Conservation (phyloP, 2,797 vertebrate genomes). For the Sitta carolinensis region DNA sequence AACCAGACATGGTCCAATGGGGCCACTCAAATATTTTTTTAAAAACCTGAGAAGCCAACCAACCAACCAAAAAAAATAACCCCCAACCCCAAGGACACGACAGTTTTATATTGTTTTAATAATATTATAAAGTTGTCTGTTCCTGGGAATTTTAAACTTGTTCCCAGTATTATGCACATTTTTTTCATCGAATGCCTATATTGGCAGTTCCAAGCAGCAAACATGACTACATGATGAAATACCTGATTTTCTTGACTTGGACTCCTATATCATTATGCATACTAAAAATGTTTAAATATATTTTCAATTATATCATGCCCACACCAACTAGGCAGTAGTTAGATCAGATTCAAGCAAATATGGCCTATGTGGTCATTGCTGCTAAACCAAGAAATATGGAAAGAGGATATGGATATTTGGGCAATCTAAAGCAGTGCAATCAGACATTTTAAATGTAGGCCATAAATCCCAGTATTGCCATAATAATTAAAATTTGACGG, state of each 20-base stretch:
- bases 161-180: neutral
- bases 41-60: rapidly evolving
- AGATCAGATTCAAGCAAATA: neutral
- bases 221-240: neutral
- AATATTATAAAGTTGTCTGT: neutral
- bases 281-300: neutral
- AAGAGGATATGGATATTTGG: neutral
- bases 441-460: neutral
- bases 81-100: rapidly evolving
- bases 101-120: neutral
- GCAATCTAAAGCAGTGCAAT: neutral
- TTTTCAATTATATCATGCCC: neutral
- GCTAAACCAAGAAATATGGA: neutral
- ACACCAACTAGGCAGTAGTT: neutral
- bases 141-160: neutral
- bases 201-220: neutral
- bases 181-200: neutral
- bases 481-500: neutral
- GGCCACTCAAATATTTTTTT: rapidly evolving
- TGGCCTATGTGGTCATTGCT: neutral
- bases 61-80: neutral
- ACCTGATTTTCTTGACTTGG: neutral
- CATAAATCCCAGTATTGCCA: neutral
- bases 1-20: neutral
- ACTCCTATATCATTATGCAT: neutral